Conservation (phyloP, 2,888 invertebrate species). For the Geophilus truncorum region DNA sequence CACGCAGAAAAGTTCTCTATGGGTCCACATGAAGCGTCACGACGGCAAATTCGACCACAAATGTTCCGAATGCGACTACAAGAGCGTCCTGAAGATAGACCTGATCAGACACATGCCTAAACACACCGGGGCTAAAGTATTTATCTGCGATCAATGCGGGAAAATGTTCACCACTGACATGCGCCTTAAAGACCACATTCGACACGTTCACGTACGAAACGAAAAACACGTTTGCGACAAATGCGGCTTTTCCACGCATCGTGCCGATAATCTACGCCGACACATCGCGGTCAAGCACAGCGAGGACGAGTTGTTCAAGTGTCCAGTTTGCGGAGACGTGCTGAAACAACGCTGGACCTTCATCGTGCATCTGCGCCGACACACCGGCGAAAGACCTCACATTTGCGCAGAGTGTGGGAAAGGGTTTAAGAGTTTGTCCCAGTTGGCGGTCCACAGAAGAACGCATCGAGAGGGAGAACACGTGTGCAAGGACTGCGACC, state of each 20-base stretch:
- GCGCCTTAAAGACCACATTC: slow-evolving; percentile 74
- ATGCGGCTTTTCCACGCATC: slow-evolving; percentile 42
- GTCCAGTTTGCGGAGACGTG: slow-evolving; percentile 42
- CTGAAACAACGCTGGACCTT: slow-evolving; percentile 41
- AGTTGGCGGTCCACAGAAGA: slow-evolving; percentile 36
- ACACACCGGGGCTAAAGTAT: slow-evolving; percentile 53
- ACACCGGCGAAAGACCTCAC: slow-evolving; percentile 57
- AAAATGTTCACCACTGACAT: slow-evolving; percentile 90
- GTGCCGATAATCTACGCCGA: slow-evolving; percentile 40
- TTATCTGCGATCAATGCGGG: slow-evolving; percentile 73
- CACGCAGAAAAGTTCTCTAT: slow-evolving; percentile 23
- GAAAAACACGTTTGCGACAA: slow-evolving; percentile 33
- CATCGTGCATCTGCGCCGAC: slow-evolving; percentile 80
- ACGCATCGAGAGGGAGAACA: slow-evolving; percentile 35
- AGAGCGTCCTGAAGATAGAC: slow-evolving; percentile 33
- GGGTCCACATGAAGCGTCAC: slow-evolving; percentile 35
- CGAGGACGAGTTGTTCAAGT: slow-evolving; percentile 40
- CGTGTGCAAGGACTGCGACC: slow-evolving; percentile 33
- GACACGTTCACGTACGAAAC: slow-evolving; percentile 35
- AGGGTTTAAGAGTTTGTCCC: slow-evolving; percentile 35
- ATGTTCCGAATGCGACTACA: slow-evolving; percentile 35
- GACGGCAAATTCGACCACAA: slow-evolving; percentile 30
- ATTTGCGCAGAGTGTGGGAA: slow-evolving; percentile 37
- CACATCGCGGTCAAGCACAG: slow-evolving; percentile 41
- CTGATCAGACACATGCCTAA: slow-evolving; percentile 33